Base-by-base conservation (phyloP, 2,113 vertebrate genomes). In the Asarcornis scutulata region DNA sequence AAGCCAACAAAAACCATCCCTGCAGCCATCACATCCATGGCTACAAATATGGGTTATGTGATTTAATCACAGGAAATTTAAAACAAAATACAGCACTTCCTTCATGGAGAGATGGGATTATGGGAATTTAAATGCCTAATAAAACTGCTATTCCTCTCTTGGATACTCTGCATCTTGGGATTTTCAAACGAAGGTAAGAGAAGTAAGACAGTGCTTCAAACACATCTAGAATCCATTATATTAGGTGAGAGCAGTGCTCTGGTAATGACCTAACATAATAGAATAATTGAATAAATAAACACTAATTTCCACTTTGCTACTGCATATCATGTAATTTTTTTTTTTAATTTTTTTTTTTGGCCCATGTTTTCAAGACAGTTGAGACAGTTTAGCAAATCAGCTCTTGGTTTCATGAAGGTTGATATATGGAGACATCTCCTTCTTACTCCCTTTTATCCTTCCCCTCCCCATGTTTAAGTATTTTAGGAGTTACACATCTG, bases 1-100 rank as follows among this genome's bases (percentile, higher is more conserved):
- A 17, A 66, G 83, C 86, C 31, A 83, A 73, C 96, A 96, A 95
- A 97, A 96, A 89, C 55, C 60, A 27, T 44, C 34, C n/a, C 42
- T 23, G 21, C 59, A 78, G 25, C 16, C 55, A 42, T 67, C 44
- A 60, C 84, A 77, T 34, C 7, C 31, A 53, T 31, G 32, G 11
- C 55, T 36, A 44, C 9, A 21, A 58, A 42, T 23, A 15, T 18
- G 32, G 11, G 18, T 26, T 59, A 23, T n/a, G 13, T 40, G n/a
- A 50, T 25, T 34, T 55, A 42, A 34, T 29, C 25, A 38, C 29
- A 29, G 62, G 38, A 26, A 58, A 40, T 29, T 48, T 50, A 59
- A 25, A 34, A 40, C 25, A 31, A 74, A 67, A 58, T 26, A 38
- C 12, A 38, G 9, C 27, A 26, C n/a, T 50, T 50, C 31, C 64